A percentile compares a stretch with the other conserved stretches of the same genome.
phyloP scores from a whole-genome alignment of 1,140 invertebrate species.

The Dinothrombium tinctorium region DNA sequence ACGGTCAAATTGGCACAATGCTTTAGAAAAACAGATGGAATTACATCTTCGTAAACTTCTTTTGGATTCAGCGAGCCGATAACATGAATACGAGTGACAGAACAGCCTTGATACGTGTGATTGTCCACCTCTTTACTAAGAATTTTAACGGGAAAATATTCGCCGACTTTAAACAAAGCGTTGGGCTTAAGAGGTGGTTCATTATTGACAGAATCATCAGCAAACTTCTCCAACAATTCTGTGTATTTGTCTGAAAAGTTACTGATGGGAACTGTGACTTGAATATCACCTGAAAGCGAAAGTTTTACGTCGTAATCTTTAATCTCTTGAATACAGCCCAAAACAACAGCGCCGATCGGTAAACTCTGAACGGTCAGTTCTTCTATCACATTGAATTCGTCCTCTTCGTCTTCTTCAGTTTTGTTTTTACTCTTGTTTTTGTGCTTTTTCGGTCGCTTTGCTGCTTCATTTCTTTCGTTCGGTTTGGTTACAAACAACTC shows the following conservation, averaged over 20 bases:
- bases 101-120: constrained; percentile 13
- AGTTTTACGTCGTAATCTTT: constrained; percentile 10
- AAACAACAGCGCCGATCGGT: background rate
- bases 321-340: constrained; percentile 10
- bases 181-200: constrained; percentile 1
- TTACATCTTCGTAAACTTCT: constrained; percentile 31
- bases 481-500: too few relatives aligned
- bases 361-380: constrained; percentile 1
- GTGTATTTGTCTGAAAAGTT: constrained; percentile 10
- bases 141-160: constrained; percentile 35
- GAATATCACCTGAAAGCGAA: constrained; percentile 4
- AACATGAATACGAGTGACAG: constrained; percentile 21
- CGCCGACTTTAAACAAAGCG: constrained; percentile 30
- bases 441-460: too few relatives aligned
- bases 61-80: constrained; percentile 18
- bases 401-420: background rate
- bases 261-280: constrained; percentile 8
- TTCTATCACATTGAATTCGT: constrained; percentile 7
- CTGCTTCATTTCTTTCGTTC: too few relatives aligned
- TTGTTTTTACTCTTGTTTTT: constrained; percentile 2
- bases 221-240: constrained; percentile 4
- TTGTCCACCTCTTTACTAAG: constrained; percentile 17
- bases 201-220: background rate
- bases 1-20: constrained; percentile 22
- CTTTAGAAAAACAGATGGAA: constrained; percentile 22